Conservation (phyloP, 2,797 vertebrate genomes). For the Macropodus opercularis region DNA sequence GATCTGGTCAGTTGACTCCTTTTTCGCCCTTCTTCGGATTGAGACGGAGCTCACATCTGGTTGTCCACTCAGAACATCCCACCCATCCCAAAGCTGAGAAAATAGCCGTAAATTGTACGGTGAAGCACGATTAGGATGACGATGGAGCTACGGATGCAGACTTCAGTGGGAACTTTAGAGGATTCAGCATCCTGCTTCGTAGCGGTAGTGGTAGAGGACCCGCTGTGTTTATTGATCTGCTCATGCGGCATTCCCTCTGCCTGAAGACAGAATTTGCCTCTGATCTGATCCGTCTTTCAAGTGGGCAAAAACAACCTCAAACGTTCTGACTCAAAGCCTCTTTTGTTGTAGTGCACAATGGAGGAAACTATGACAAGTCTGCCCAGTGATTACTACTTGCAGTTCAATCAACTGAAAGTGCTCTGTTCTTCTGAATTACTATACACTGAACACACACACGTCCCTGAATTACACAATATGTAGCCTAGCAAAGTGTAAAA, state of each 20-base stretch:
- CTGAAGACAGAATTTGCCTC: constrained; percentile 43
- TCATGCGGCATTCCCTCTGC: constrained; percentile 49
- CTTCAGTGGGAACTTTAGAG: constrained; percentile 41
- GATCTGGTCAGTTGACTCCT: too few species aligned
- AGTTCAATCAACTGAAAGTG: neutral
- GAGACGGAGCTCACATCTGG: too few species aligned
- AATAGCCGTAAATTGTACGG: too few species aligned
- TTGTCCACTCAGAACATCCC: too few species aligned
- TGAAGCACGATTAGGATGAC: too few species aligned
- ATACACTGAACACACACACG: too few species aligned
- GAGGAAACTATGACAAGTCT: constrained; percentile 10
- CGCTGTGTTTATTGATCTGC: constrained; percentile 58
- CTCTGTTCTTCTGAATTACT: too few species aligned
- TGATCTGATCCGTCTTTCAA: constrained; percentile 62
- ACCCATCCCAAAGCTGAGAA: too few species aligned
- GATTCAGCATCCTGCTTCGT: constrained; percentile 28
- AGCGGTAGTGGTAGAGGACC: constrained; percentile 20
- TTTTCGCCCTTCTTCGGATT: too few species aligned
- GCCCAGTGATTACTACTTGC: neutral
- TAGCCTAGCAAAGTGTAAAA: neutral
- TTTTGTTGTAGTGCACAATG: constrained; percentile 33
- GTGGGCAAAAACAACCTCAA: constrained; percentile 55
- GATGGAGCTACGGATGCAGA: constrained; percentile 4
- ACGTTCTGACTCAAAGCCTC: constrained; percentile 48
- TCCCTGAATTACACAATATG: too few species aligned